Conservation (phyloP, 2,113 vertebrate genomes). For the Sardina pilchardus region DNA sequence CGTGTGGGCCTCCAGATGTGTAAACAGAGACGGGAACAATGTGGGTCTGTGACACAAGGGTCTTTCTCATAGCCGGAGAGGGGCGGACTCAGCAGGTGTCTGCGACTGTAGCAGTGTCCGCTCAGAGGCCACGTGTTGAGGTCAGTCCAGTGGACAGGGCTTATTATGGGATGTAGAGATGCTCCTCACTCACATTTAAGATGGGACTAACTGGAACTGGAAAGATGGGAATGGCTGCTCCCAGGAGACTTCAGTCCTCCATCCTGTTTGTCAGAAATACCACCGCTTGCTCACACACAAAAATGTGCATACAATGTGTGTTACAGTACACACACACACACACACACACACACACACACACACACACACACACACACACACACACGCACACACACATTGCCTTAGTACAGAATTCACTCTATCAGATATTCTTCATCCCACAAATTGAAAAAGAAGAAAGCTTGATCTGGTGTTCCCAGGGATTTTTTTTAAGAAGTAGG, state of each 20-base stretch:
- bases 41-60: neutral
- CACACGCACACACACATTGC: neutral
- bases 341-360: neutral
- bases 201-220: neutral
- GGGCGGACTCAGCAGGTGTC: neutral
- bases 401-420: conserved; percentile 33
- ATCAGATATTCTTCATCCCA: conserved; percentile 41
- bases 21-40: neutral
- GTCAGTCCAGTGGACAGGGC: neutral
- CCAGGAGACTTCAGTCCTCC: neutral
- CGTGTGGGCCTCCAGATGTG: neutral
- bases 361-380: conserved; percentile 3
- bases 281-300: neutral
- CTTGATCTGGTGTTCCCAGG: conserved; percentile 71
- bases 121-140: neutral
- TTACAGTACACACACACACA: neutral
- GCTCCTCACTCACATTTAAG: neutral
- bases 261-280: neutral
- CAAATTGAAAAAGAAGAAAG: conserved; percentile 65
- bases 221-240: neutral
- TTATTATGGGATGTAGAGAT: neutral
- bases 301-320: neutral
- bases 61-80: neutral
- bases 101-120: neutral
- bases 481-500: conserved; percentile 69